These are phyloP conservation scores for Seriola aureovittata DNA, from an alignment of 2,113 vertebrate species.

Conservation along the genomic window DNA sequence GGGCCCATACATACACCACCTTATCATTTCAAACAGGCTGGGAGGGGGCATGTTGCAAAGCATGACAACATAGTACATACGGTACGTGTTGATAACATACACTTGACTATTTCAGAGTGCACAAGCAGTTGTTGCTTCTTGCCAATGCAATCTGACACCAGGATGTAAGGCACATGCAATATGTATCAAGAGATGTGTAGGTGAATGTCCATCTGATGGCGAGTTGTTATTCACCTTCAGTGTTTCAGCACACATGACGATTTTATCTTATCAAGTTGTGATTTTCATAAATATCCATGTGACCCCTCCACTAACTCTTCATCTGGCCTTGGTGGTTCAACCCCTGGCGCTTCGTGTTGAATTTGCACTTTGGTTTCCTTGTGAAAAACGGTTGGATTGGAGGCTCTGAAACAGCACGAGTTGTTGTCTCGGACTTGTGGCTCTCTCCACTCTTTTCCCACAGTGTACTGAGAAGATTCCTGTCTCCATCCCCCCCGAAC, in stretches of 20 bases:
- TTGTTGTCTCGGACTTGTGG: background rate
- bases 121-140: background rate
- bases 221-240: too few species aligned
- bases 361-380: constrained; percentile 10
- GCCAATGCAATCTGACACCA: background rate
- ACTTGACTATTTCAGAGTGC: background rate
- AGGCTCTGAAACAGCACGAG: background rate
- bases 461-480: background rate
- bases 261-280: constrained; percentile 12
- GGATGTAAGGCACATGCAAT: background rate
- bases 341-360: background rate
- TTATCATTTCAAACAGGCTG: background rate
- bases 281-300: background rate
- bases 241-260: background rate
- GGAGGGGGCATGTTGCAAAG: background rate
- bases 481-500: background rate
- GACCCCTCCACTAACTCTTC: background rate
- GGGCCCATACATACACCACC: background rate
- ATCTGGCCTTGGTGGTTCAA: background rate
- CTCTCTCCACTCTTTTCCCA: background rate
- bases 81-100: background rate
- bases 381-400: background rate
- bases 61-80: background rate
- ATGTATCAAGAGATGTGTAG: background rate
- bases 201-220: too few species aligned